These are phyloP conservation scores for Calameuta pallipes DNA, from an alignment of 2,888 invertebrate genomes.

Conservation along the genomic window DNA sequence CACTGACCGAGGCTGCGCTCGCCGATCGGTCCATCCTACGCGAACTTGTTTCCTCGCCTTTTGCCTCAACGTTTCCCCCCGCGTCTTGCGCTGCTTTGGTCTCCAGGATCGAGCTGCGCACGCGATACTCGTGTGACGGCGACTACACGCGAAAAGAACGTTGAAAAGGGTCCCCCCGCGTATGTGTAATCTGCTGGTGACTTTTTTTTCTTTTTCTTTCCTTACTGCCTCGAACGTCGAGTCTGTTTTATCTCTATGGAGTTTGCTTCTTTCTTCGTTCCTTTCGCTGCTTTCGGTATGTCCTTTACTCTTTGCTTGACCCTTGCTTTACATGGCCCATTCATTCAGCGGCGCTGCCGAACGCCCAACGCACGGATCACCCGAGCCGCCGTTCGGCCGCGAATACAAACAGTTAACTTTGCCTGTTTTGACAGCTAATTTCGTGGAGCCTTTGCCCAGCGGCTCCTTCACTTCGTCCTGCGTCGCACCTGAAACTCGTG, in stretches of 20 bases:
- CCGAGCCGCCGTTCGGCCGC: neutral
- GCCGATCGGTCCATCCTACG: neutral
- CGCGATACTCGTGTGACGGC: no score
- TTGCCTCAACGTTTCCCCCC: neutral
- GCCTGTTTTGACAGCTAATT: neutral
- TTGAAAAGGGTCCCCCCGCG: neutral
- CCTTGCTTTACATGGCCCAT: neutral
- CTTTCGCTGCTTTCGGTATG: neutral
- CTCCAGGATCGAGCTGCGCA: no score
- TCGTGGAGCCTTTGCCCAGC: no score
- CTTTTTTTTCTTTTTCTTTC: neutral
- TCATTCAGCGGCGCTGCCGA: neutral
- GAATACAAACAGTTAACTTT: neutral
- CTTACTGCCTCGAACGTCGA: no score
- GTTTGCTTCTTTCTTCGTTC: no score
- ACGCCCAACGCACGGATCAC: neutral
- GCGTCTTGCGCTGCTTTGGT: no score
- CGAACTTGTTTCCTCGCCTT: neutral
- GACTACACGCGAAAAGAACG: no score
- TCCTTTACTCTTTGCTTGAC: neutral
- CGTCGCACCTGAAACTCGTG: no score
- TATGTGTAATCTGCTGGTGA: neutral
- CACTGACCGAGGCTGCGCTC: neutral
- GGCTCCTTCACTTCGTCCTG: no score
- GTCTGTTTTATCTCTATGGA: no score